phyloP scores from a whole-genome alignment of 2,113 vertebrate genomes.

The Bubo blakistoni region DNA sequence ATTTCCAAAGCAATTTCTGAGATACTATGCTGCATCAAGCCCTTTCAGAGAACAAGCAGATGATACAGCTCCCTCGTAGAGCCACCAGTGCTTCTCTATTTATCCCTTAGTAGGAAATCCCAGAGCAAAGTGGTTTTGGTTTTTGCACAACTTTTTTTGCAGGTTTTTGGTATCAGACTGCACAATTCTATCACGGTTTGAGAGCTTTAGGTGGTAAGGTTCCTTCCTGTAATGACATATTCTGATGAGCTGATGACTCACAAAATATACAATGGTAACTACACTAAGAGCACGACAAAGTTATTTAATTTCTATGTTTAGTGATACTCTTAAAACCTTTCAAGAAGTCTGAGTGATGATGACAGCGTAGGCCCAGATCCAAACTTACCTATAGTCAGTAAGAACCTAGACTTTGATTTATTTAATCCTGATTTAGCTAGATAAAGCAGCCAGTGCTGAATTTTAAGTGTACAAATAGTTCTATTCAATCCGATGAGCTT shows the following conservation, averaged over 20 bases:
- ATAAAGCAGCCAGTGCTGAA: constrained; percentile 44
- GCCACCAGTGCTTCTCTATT: not conserved
- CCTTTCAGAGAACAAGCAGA: not conserved
- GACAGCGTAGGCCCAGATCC: not conserved
- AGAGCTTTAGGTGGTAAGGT: not conserved
- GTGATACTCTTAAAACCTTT: not conserved
- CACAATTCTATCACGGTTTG: not conserved
- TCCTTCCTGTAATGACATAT: not conserved
- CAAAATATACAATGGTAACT: not conserved
- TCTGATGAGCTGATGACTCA: not conserved
- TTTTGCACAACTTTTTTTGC: not conserved
- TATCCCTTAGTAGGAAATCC: not conserved
- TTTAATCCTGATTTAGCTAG: constrained; percentile 38
- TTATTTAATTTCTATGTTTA: not conserved
- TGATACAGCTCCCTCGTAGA: not conserved
- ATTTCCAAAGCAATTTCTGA: not conserved
- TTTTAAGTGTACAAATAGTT: constrained; percentile 25
- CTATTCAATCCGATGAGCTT: not conserved
- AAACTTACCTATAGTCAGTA: constrained; percentile 1
- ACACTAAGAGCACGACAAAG: not conserved
- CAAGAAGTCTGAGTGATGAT: not conserved
- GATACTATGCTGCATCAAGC: not conserved
- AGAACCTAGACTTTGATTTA: constrained; percentile 12
- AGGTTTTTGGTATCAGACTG: not conserved
- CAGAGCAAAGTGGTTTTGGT: not conserved